Evolutionary conservation across 1,140 invertebrate genomes (phyloP).

Genomic region (Teleopsis dalmanni): DNA sequence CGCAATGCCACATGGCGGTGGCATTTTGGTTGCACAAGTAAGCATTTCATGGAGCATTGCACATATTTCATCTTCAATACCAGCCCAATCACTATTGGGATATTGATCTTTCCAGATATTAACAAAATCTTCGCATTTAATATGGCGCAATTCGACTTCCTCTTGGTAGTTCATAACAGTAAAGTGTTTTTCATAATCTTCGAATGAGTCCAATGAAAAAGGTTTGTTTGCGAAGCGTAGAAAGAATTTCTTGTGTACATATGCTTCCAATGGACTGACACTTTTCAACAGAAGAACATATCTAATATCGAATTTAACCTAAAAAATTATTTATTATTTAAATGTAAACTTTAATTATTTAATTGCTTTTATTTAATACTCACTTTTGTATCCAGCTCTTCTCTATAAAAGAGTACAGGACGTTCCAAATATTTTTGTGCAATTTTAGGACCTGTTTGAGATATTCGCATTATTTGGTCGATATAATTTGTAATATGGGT

Average conservation of each 20-base stretch:
- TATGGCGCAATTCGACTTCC: slow-evolving; percentile 53
- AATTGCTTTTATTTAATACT: no score
- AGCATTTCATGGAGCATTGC: slow-evolving; percentile 68
- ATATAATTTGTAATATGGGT: slow-evolving; percentile 76
- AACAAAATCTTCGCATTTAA: slow-evolving; percentile 75
- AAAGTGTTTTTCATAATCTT: slow-evolving; percentile 86
- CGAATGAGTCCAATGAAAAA: slow-evolving; percentile 70
- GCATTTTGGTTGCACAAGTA: slow-evolving; percentile 55
- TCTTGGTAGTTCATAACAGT: slow-evolving; percentile 88
- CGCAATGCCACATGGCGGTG: slow-evolving; percentile 68
- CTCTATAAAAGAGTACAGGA: slow-evolving; percentile 73
- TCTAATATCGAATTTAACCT: slow-evolving; percentile 85
- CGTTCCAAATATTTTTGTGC: slow-evolving; percentile 80
- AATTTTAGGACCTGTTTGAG: slow-evolving; percentile 76
- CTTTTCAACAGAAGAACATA: slow-evolving; percentile 77
- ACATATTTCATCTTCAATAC: slow-evolving; percentile 64
- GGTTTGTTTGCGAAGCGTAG: slow-evolving; percentile 79
- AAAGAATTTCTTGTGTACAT: slow-evolving; percentile 79
- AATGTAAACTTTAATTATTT: not conserved
- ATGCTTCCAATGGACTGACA: slow-evolving; percentile 65
- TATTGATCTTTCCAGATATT: slow-evolving; percentile 67
- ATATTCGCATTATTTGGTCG: slow-evolving; percentile 65
- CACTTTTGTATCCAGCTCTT: slow-evolving; percentile 55
- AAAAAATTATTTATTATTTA: not conserved
- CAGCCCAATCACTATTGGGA: slow-evolving; percentile 53